A percentile compares a stretch with the other conserved stretches of the same genome.
phyloP scores from a whole-genome alignment of 2,797 vertebrate genomes.

The Okamejei kenojei region DNA sequence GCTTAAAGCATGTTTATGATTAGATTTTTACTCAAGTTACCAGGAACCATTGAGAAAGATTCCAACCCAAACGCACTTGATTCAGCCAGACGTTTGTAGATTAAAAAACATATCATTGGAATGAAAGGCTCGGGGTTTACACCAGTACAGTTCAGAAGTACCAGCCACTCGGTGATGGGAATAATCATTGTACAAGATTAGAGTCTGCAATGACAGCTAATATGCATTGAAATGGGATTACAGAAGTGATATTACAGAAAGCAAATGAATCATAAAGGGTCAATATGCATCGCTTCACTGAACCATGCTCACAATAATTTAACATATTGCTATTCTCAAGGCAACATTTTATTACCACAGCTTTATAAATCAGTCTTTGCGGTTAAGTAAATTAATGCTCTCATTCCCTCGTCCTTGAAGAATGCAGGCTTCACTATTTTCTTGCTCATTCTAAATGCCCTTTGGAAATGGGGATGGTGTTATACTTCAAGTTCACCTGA shows the following conservation, averaged over 20 bases:
- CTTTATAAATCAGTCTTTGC: conserved; percentile 50
- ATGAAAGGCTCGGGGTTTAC: not conserved
- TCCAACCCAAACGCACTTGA: not conserved
- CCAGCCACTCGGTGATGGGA: not conserved
- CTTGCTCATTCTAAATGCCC: conserved; percentile 42
- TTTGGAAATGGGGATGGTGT: conserved; percentile 43
- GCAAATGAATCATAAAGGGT: conserved; percentile 11
- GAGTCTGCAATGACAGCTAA: conserved; percentile 47
- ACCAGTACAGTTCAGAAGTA: not conserved
- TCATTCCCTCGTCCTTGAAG: conserved; percentile 46
- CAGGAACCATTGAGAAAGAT: not conserved
- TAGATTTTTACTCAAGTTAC: not conserved
- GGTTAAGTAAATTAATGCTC: conserved; percentile 56
- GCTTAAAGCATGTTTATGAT: not conserved
- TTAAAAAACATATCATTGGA: not conserved
- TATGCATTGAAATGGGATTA: conserved; percentile 43
- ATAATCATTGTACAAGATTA: conserved; percentile 45
- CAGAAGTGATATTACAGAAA: conserved; percentile 39
- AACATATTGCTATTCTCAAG: conserved; percentile 49
- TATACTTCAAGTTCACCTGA: not conserved
- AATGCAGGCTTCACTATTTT: conserved; percentile 39
- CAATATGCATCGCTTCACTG: conserved; percentile 42
- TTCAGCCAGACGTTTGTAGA: not conserved
- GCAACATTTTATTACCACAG: conserved; percentile 48
- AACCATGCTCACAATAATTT: conserved; percentile 43